Conservation (phyloP, 2,888 invertebrate species). For the Ctenicera cuprea region DNA sequence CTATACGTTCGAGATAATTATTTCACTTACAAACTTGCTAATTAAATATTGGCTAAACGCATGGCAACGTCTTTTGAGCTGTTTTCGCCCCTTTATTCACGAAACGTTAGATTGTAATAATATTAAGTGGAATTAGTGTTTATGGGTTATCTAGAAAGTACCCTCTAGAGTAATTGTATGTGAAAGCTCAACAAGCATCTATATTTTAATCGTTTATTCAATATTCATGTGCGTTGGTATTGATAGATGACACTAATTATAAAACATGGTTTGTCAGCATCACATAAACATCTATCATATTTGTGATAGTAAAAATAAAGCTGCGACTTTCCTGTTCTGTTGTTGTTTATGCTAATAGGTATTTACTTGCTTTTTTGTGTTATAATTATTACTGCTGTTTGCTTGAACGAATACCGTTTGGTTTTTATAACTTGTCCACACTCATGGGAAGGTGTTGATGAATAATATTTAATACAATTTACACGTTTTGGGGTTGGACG, state of each 20-base stretch:
- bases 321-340: slow-evolving; percentile 16
- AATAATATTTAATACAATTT: too few species aligned
- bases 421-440: too few species aligned
- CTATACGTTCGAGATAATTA: slow-evolving; percentile 51
- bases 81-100: neutral
- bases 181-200: slow-evolving; percentile 18
- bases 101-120: neutral
- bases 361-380: too few species aligned
- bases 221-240: slow-evolving; percentile 50
- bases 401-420: too few species aligned
- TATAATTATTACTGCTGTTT: too few species aligned
- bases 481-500: too few species aligned
- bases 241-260: slow-evolving; percentile 56
- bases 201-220: slow-evolving; percentile 50
- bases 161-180: neutral
- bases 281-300: slow-evolving; percentile 19
- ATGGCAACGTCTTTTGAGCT: slow-evolving; percentile 20
- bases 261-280: slow-evolving; percentile 46
- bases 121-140: neutral
- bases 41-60: slow-evolving; percentile 22
- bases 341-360: slow-evolving; percentile 8
- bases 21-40: slow-evolving; percentile 38
- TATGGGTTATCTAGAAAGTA: slow-evolving; percentile 3
- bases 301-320: slow-evolving; percentile 5
- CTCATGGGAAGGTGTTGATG: too few species aligned